Evolutionary conservation across 1,140 invertebrate genomes (phyloP).

Genomic region (Dendrolimus punctatus): DNA sequence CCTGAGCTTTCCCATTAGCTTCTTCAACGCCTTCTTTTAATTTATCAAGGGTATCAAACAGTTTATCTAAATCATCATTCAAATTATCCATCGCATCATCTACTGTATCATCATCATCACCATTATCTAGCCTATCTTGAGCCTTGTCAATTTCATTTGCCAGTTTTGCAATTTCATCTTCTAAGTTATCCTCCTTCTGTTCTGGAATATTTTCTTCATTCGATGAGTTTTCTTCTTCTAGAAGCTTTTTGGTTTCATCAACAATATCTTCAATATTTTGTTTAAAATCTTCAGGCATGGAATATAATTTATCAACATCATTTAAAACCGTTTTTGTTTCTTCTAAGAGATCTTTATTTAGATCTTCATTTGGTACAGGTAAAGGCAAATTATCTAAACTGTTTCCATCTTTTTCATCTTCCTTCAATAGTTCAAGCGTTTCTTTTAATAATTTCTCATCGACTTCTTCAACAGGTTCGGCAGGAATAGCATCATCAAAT

Average conservation of each 20-base stretch:
- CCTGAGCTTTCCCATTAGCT: conserved; percentile 10
- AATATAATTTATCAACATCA: no score
- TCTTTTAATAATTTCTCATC: conserved; percentile 25
- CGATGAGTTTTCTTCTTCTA: conserved; percentile 7
- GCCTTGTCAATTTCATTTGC: conserved; percentile 3
- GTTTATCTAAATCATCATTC: conserved; percentile 31
- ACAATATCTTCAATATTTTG: conserved; percentile 9
- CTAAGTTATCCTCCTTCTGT: conserved; percentile 3
- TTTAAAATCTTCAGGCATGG: conserved; percentile 2
- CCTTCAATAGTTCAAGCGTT: conserved; percentile 13
- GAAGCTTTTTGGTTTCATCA: conserved; percentile 12
- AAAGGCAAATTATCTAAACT: neutral
- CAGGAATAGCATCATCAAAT: no score
- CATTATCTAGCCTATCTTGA: neutral
- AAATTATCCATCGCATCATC: conserved; percentile 29
- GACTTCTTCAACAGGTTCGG: neutral
- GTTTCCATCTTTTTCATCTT: conserved; percentile 6
- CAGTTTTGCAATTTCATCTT: neutral
- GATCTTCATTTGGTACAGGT: neutral
- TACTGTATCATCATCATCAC: conserved; percentile 17
- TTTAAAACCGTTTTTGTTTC: no score
- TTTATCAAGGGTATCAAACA: conserved; percentile 35
- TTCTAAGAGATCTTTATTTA: neutral
- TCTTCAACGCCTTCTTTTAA: conserved; percentile 23
- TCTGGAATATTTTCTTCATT: neutral